These are phyloP conservation scores for Jaculus jaculus DNA, from an alignment of 2,113 vertebrate genomes.

Conservation along the genomic window DNA sequence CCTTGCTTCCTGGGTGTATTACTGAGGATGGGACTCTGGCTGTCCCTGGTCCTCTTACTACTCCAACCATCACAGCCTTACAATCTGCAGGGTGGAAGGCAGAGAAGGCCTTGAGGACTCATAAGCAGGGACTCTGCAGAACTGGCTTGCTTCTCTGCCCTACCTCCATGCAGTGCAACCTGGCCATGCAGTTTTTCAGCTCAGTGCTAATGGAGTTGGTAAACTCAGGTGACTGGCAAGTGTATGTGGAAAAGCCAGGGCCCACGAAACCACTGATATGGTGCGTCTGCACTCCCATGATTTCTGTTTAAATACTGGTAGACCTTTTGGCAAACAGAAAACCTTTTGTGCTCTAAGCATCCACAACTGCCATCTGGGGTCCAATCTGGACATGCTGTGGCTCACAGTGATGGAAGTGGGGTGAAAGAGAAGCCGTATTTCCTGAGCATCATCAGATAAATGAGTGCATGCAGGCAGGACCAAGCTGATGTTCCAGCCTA, in stretches of 20 bases:
- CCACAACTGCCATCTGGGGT: slow-evolving; percentile 56
- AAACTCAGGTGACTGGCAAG: slow-evolving; percentile 87
- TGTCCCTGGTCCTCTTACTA: not conserved
- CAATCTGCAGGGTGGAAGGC: not conserved
- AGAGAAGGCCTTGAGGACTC: slow-evolving; percentile 36
- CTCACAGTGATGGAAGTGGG: not conserved
- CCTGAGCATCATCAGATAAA: slow-evolving; percentile 31
- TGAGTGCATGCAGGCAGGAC: not conserved
- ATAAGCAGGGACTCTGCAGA: slow-evolving; percentile 4
- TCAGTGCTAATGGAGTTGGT: slow-evolving; percentile 83
- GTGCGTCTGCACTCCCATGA: slow-evolving; percentile 86
- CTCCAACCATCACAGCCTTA: not conserved
- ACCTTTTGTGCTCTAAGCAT: slow-evolving; percentile 71
- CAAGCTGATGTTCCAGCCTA: not conserved
- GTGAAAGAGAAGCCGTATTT: not conserved
- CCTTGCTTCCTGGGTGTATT: not conserved
- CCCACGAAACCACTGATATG: slow-evolving; percentile 87
- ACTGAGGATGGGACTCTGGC: not conserved
- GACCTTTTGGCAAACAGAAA: slow-evolving; percentile 70
- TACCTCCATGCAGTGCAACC: not conserved
- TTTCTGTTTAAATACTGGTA: slow-evolving; percentile 85
- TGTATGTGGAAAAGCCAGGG: slow-evolving; percentile 84
- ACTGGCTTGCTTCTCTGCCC: slow-evolving; percentile 32
- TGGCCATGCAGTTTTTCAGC: slow-evolving; percentile 62
- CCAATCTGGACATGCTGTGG: not conserved